Base-by-base conservation (phyloP, 2,888 invertebrate species). In the Xestia xanthographa region DNA sequence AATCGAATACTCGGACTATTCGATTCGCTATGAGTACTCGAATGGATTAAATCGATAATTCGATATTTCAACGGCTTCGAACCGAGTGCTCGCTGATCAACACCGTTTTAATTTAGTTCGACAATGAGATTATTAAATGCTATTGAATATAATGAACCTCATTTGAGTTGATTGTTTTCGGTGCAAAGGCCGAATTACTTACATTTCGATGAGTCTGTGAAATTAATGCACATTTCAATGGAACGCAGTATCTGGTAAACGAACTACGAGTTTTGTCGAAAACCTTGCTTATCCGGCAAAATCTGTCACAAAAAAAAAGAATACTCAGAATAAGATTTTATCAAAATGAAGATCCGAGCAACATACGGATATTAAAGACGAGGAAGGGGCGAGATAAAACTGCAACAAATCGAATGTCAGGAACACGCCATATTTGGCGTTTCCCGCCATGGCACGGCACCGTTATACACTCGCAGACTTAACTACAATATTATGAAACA, bases 391-490 rank as follows among this genome's bases (percentile, higher is more conserved):
- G 85, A 91, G 93, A 94, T 93, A 94, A 94, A 93, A 92, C 88
- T 93, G 93, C 93, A 93, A 95, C 95, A 94, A 95, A 95, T 95
- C 93, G 93, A 91, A 90, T 91, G 92, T 94, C 94, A 94, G 92
- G 93, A 92, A 89, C 92, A 87, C 89, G 83, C 95, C 95, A 91
- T 94, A 93, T 93, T 91, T 90, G 94, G 87, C 50, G 91, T 83
- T 75, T 85, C 84, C 85, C 79, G 86, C 89, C 89, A 89, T 72
- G 88, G 89, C 88, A 80, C 76, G 88, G 86, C 88, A 95, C 95
- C 95, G 95, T 95, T 95, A 95, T 91, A 88, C 90, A 87, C 88
- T 88, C 78, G 80, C 89, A 45, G 72, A 73, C 82, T 77, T 87
- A 82, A 80, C 80, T 80, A 81, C 73, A 84, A 75, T 75, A 79